Evolutionary conservation across 2,888 invertebrate genomes (phyloP), one percentile per base, ranked within the genome.

Genomic region (Sphaerophoria rueppellii): DNA sequence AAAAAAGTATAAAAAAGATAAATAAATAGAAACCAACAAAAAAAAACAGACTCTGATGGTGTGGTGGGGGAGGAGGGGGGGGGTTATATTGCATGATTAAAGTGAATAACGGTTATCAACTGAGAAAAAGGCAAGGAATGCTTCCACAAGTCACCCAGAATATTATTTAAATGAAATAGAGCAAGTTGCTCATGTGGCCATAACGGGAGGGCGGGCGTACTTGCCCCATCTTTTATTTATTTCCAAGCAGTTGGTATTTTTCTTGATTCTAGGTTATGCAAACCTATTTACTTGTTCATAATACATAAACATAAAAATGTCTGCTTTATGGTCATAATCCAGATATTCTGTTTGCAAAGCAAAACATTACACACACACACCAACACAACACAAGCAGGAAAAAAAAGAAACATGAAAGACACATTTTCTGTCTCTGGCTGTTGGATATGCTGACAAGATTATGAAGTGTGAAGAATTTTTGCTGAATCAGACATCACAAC

Each of bases 401-500:
- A n/a, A n/a, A n/a, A n/a, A n/a, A n/a, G n/a, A n/a, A n/a, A n/a
- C n/a, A n/a, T n/a, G n/a, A n/a, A 24, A 24, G 24, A 24, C 24
- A 24, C 24, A 24, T 24, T 24, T 24, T 24, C 24, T 24, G 24
- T 1, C 24, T 24, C 24, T 24, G 24, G 24, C 24, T 12, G 11
- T 35, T 54, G 70, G 70, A 78, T 74, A 65, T 65, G 74, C 74
- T 75, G 71, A 74, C 72, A 79, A 73, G 67, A 65, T 79, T 63
- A 55, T 75, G 74, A 82, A 74, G 75, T 83, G 75, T 37, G 55
- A 83, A 72, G 67, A 75, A 75, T 75, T 83, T 55, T 9, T 79
- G 71, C 71, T 75, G 74, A 60, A 65, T 75, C 74, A 75, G 55
- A 58, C 60, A 75, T 9, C 43, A 40, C 24, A 24, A 2, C 24